Evolutionary conservation across 2,113 vertebrate genomes (phyloP).

Genomic region (Illadopsis cleaveri): DNA sequence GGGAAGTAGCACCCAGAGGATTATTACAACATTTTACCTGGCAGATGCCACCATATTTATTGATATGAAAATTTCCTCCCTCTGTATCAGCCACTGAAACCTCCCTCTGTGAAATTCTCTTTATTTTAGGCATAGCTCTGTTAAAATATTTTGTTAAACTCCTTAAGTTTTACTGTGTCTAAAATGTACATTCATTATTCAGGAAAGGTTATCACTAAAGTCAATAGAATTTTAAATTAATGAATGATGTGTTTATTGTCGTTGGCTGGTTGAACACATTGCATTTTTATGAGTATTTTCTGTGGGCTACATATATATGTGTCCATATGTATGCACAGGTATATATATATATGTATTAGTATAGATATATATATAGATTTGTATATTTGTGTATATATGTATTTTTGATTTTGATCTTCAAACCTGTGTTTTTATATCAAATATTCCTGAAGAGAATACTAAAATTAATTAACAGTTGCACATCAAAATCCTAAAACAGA

Average conservation of each 20-base stretch:
- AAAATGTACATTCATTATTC: background rate
- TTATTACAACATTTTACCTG: constrained; percentile 8
- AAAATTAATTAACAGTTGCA: constrained; percentile 21
- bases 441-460: constrained; percentile 12
- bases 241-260: background rate
- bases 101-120: background rate
- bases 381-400: background rate
- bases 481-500: background rate
- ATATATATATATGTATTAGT: too few species aligned
- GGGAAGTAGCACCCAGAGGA: background rate
- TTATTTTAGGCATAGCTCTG: background rate
- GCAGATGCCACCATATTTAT: background rate
- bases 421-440: constrained; percentile 30
- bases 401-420: constrained; percentile 15
- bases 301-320: background rate
- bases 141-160: background rate
- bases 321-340: background rate
- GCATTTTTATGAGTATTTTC: constrained; percentile 26
- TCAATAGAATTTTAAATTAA: background rate
- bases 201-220: background rate
- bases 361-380: background rate
- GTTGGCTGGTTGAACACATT: background rate
- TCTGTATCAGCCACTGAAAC: background rate
- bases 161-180: background rate
- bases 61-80: background rate